Conservation (phyloP, 2,888 invertebrate species). For the Lycaena phlaeas region DNA sequence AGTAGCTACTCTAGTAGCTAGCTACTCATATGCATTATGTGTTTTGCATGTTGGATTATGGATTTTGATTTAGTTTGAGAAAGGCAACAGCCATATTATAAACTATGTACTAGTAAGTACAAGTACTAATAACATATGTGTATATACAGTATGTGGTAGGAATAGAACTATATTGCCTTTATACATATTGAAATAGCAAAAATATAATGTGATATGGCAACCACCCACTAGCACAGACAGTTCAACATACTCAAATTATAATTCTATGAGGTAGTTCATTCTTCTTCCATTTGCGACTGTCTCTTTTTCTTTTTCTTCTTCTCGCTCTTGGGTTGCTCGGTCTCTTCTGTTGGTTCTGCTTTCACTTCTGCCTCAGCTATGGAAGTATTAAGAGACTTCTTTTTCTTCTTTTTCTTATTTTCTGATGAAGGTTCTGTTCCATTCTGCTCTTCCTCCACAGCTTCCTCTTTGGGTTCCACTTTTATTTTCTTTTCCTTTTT, state of each 20-base stretch:
- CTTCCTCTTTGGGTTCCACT: slow-evolving; percentile 23
- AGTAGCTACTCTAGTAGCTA: no score
- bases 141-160: background rate
- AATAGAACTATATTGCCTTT: background rate
- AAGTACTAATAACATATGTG: no score
- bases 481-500: slow-evolving; percentile 41
- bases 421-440: slow-evolving; percentile 39
- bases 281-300: slow-evolving; percentile 43
- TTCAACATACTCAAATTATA: background rate
- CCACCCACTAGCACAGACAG: background rate
- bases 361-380: slow-evolving; percentile 27
- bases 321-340: slow-evolving; percentile 30
- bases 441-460: slow-evolving; percentile 24
- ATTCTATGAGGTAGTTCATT: slow-evolving; percentile 29
- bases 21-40: no score
- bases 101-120: no score
- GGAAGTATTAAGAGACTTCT: slow-evolving; percentile 50
- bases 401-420: slow-evolving; percentile 67
- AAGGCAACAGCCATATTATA: no score
- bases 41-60: no score
- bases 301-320: slow-evolving; percentile 57
- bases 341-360: slow-evolving; percentile 21
- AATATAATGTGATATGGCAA: background rate
- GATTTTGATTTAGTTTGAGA: no score
- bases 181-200: no score